Evolutionary conservation across 2,888 invertebrate genomes (phyloP).

Genomic region (Acheta domesticus): DNA sequence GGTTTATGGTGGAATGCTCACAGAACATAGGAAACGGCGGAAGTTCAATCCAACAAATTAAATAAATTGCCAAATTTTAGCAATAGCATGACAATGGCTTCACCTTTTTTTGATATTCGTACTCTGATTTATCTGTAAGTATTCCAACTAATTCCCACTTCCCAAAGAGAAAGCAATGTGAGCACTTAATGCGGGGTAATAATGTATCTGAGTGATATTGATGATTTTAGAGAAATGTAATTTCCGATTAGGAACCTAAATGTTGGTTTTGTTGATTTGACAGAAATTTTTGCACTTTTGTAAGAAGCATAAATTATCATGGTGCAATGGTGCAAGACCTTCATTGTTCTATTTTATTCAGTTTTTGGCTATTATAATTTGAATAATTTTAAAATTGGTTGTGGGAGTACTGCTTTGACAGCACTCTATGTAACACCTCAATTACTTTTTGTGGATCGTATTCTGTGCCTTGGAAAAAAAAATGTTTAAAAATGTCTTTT

Average conservation of each 20-base stretch:
- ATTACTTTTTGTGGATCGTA: not conserved
- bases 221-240: conserved; percentile 53
- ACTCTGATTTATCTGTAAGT: conserved; percentile 24
- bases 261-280: conserved; percentile 10
- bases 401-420: not conserved
- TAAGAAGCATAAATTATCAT: not conserved
- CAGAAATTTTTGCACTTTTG: conserved; percentile 18
- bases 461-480: not conserved
- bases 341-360: not conserved
- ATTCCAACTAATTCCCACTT: conserved; percentile 23
- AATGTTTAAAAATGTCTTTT: not conserved
- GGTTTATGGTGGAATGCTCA: conserved; percentile 27
- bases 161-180: conserved; percentile 33
- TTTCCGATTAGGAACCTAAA: not conserved
- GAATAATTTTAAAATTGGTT: not conserved
- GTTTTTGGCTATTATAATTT: not conserved
- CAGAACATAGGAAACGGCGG: conserved; percentile 32
- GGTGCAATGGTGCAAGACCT: conserved; percentile 2
- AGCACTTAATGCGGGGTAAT: conserved; percentile 46
- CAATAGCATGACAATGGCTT: conserved; percentile 25
- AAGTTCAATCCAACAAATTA: conserved; percentile 30
- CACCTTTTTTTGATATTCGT: conserved; percentile 25
- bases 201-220: conserved; percentile 57
- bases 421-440: not conserved
- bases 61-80: conserved; percentile 27